Percentiles rank a stretch among this genome's conserved stretches.
These are phyloP conservation scores for Corynorhinus townsendii DNA, from an alignment of 2,113 vertebrate genomes.

Conservation along the genomic window DNA sequence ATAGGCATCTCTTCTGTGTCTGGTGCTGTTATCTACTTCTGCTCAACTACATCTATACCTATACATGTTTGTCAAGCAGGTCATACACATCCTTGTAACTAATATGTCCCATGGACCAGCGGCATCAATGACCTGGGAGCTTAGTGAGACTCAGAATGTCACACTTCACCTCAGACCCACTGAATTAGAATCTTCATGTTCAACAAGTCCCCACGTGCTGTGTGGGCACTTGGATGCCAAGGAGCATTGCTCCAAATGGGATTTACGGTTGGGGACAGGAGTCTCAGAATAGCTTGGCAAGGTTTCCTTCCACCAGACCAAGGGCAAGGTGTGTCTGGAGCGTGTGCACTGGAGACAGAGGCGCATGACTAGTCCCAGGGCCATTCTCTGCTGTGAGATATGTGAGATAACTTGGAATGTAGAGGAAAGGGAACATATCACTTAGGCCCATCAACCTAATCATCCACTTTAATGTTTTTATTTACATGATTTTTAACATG, in stretches of 20 bases:
- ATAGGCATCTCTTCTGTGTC: not conserved
- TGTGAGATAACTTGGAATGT: not conserved
- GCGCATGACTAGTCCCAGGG: not conserved
- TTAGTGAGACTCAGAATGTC: not conserved
- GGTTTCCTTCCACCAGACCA: not conserved
- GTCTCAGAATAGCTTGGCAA: not conserved
- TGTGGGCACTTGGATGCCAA: not conserved
- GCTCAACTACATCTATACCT: not conserved
- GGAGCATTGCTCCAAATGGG: not conserved
- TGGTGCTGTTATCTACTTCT: not conserved
- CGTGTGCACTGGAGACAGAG: not conserved
- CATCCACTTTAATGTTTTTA: not conserved
- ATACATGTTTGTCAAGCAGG: not conserved
- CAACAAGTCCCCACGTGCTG: not conserved
- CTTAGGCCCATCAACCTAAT: not conserved
- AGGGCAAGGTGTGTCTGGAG: not conserved
- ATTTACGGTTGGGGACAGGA: not conserved
- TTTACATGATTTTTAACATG: not conserved
- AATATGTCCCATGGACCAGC: not conserved
- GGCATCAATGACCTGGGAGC: not conserved
- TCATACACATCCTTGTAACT: not conserved
- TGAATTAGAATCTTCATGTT: not conserved
- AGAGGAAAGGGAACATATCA: not conserved
- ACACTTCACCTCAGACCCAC: not conserved
- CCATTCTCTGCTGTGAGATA: not conserved